phyloP scores from a whole-genome alignment of 2,888 invertebrate species.

The Suillia variegata region DNA sequence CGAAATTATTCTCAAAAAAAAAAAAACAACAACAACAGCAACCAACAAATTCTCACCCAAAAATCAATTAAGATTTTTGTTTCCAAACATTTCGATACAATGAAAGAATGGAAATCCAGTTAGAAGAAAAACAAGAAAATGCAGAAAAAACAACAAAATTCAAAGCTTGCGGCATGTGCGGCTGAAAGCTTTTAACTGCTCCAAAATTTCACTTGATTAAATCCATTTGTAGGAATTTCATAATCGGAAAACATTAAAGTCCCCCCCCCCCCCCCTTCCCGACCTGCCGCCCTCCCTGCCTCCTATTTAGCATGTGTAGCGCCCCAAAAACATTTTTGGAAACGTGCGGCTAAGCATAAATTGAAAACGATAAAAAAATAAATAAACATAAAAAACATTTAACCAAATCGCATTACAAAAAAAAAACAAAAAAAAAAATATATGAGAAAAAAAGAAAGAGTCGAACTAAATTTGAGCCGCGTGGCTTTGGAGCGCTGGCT shows the following conservation, averaged over 20 bases:
- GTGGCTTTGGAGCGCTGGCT: not conserved
- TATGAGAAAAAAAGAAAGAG: too few relatives aligned
- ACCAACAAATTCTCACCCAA: not conserved
- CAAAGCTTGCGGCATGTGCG: not conserved
- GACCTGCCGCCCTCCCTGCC: too few relatives aligned
- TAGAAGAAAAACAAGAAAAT: not conserved
- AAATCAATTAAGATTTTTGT: not conserved
- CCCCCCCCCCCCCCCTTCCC: too few relatives aligned
- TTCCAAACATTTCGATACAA: not conserved
- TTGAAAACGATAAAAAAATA: not conserved
- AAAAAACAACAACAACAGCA: not conserved
- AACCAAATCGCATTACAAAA: too few relatives aligned
- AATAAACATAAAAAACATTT: not conserved
- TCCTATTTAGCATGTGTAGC: slow-evolving; percentile 2
- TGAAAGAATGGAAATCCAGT: not conserved
- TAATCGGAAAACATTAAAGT: slow-evolving; percentile 1
- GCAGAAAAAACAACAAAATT: too few relatives aligned
- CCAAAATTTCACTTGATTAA: slow-evolving; percentile 5
- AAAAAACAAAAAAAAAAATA: not conserved
- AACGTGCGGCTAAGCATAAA: not conserved
- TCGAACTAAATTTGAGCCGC: not conserved
- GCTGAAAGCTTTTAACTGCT: not conserved
- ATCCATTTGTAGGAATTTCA: not conserved
- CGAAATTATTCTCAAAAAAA: not conserved
- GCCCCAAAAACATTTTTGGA: not conserved